These are phyloP conservation scores for Tragelaphus imberbis DNA, from an alignment of 2,113 vertebrate genomes.

Conservation along the genomic window DNA sequence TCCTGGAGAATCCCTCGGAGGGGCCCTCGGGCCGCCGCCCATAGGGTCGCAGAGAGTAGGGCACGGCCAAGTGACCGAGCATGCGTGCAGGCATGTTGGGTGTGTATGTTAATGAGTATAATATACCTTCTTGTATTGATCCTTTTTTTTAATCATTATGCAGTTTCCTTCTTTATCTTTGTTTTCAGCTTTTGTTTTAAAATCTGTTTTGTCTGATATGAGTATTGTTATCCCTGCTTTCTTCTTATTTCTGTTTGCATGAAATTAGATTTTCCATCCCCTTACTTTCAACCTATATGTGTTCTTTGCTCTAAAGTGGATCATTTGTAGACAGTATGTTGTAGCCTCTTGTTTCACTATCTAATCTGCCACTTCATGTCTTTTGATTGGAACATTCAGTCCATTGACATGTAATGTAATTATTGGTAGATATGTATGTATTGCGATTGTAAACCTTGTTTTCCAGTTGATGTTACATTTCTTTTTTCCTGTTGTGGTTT, in stretches of 20 bases:
- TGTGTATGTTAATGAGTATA: background rate
- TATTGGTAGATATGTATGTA: background rate
- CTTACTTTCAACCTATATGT: background rate
- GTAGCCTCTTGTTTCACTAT: background rate
- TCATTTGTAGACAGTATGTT: background rate
- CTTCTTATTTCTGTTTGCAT: background rate
- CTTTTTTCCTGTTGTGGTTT: background rate
- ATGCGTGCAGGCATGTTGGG: background rate
- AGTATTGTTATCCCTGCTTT: background rate
- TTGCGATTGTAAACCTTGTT: background rate
- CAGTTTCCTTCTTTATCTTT: background rate
- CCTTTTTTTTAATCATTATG: background rate
- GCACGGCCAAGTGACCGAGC: background rate
- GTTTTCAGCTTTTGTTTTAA: background rate
- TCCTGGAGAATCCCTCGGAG: background rate
- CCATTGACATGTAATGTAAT: no score
- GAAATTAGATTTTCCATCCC: background rate
- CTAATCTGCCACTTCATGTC: background rate
- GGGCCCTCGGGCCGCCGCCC: fast-evolving
- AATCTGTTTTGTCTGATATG: background rate
- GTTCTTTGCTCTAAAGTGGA: background rate
- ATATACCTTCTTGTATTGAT: background rate
- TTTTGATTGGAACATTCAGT: background rate
- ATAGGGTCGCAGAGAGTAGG: background rate
- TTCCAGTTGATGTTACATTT: background rate